Conservation (phyloP, 2,888 invertebrate genomes). For the Lysandra coridon region DNA sequence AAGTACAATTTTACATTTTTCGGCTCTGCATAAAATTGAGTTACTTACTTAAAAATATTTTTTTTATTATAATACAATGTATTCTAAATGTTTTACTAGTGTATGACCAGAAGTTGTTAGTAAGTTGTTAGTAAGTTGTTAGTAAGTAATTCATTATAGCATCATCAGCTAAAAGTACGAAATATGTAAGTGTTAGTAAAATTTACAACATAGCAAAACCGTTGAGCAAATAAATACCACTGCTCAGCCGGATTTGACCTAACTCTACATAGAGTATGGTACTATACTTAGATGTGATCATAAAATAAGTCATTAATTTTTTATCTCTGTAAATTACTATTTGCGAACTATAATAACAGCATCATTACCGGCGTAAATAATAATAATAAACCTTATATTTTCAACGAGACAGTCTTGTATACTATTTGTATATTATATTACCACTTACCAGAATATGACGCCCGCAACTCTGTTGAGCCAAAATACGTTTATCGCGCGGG, state of each 20-base stretch:
- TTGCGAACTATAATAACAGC: neutral
- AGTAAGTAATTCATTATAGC: neutral
- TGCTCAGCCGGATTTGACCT: neutral
- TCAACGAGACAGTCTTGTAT: no score
- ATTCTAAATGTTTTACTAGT: neutral
- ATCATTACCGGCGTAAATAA: neutral
- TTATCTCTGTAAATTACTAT: neutral
- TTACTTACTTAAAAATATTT: neutral
- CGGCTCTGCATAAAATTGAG: neutral
- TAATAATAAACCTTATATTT: no score
- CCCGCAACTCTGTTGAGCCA: no score
- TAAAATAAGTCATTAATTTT: neutral
- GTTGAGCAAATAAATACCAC: neutral
- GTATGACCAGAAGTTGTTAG: neutral
- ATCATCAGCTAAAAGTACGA: neutral
- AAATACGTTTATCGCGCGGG: no score
- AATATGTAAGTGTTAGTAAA: neutral
- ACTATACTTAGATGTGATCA: neutral
- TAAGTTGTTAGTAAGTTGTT: neutral
- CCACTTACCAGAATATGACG: no score
- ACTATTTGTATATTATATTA: no score
- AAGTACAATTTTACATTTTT: neutral
- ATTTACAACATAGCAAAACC: slow-evolving; percentile 3
- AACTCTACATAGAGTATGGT: neutral
- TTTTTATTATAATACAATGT: neutral